Percentiles rank a stretch among this genome's conserved stretches.
phyloP scores from a whole-genome alignment of 2,797 vertebrate genomes.

The Astyanax mexicanus region DNA sequence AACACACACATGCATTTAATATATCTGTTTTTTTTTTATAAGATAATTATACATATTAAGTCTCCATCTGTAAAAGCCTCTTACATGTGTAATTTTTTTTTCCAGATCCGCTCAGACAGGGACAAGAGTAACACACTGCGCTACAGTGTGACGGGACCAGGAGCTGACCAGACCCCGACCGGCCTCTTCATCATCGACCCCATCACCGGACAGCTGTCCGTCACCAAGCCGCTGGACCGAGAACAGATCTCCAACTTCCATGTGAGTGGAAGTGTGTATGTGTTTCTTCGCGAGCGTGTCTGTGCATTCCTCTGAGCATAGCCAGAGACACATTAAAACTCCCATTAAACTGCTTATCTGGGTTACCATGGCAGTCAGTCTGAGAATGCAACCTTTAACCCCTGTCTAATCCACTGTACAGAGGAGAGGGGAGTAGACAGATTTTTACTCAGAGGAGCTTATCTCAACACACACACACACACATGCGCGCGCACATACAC shows the following conservation, averaged over 20 bases:
- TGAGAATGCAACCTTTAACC: slow-evolving; percentile 58
- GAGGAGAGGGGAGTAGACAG: slow-evolving; percentile 38
- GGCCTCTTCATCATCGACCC: slow-evolving; percentile 91
- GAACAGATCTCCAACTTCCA: slow-evolving; percentile 89
- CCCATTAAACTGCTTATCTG: slow-evolving; percentile 51
- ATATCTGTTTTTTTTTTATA: background rate
- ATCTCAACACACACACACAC: slow-evolving; percentile 33
- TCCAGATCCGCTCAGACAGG: slow-evolving; percentile 87
- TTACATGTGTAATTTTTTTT: slow-evolving; percentile 27
- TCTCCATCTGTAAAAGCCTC: slow-evolving; percentile 9
- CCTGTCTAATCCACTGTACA: slow-evolving; percentile 55
- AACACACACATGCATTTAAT: background rate
- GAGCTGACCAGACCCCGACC: slow-evolving; percentile 88
- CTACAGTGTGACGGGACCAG: slow-evolving; percentile 89
- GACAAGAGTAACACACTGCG: slow-evolving; percentile 87
- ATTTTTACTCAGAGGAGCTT: slow-evolving; percentile 49
- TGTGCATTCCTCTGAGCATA: slow-evolving; percentile 24
- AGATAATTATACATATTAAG: background rate
- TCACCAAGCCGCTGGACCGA: slow-evolving; percentile 88
- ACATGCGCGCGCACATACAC: slow-evolving; percentile 28
- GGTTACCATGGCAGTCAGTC: slow-evolving; percentile 54
- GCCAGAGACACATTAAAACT: slow-evolving; percentile 41
- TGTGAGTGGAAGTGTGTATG: slow-evolving; percentile 72
- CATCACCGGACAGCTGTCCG: slow-evolving; percentile 87
- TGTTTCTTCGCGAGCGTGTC: background rate